Conservation (phyloP, 2,113 vertebrate species). For the Semnornis frantzii region DNA sequence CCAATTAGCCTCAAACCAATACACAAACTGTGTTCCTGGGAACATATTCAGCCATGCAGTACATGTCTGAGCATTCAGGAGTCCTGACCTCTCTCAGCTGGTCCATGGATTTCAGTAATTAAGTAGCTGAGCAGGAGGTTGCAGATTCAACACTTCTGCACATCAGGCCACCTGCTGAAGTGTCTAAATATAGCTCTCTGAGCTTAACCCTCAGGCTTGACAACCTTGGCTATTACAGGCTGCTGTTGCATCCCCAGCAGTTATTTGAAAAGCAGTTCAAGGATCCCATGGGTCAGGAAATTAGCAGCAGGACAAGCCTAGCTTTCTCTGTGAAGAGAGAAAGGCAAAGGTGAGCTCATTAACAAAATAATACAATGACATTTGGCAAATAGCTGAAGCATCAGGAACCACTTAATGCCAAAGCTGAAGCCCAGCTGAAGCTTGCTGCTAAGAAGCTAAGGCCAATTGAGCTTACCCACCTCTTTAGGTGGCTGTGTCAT, state of each 20-base stretch:
- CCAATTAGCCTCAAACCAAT: no score
- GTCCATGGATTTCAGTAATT: conserved; percentile 46
- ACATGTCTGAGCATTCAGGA: background rate
- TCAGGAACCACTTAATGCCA: background rate
- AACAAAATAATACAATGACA: conserved; percentile 25
- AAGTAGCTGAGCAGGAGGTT: conserved; percentile 49
- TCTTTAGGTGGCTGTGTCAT: background rate
- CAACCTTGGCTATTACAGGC: background rate
- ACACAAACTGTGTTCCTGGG: background rate
- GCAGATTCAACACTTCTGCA: conserved; percentile 50
- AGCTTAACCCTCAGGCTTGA: conserved; percentile 27
- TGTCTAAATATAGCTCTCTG: conserved; percentile 46
- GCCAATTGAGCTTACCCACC: background rate
- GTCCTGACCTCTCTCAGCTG: conserved; percentile 23
- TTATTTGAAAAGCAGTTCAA: background rate
- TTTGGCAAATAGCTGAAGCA: background rate
- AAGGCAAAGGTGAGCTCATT: conserved; percentile 11
- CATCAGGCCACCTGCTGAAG: conserved; percentile 50
- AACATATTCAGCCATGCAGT: background rate
- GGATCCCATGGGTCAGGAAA: background rate
- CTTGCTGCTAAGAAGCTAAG: background rate
- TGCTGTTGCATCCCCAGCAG: background rate
- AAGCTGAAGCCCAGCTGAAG: background rate
- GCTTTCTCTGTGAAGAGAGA: background rate
- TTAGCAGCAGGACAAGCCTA: background rate